Evolutionary conservation across 2,888 invertebrate genomes (phyloP).

Genomic region (Biston stratarius): DNA sequence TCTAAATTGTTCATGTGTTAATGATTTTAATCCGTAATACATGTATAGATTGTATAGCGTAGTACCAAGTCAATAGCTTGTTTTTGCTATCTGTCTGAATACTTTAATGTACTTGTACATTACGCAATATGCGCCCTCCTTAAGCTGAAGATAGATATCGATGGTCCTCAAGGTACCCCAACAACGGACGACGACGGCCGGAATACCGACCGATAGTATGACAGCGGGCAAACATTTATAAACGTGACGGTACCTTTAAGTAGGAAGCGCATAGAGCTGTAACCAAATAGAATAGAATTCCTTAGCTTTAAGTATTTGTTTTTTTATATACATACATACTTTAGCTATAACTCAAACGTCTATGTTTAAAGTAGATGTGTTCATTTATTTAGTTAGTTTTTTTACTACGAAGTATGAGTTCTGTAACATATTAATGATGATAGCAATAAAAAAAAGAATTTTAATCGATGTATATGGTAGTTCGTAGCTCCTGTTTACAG

Average conservation of each 20-base stretch:
- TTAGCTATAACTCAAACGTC: no score
- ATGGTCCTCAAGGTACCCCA: conserved; percentile 22
- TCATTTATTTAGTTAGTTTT: no score
- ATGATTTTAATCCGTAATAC: no score
- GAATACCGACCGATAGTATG: conserved; percentile 33
- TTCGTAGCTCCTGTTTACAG: no score
- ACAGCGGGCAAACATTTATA: conserved; percentile 74
- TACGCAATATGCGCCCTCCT: conserved; percentile 20
- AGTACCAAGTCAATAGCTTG: not conserved
- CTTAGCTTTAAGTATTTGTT: not conserved
- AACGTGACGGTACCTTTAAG: conserved; percentile 67
- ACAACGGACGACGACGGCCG: conserved; percentile 19
- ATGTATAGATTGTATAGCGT: no score
- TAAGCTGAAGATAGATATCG: conserved; percentile 18
- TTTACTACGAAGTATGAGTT: no score
- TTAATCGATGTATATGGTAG: no score
- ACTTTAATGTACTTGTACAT: conserved; percentile 7
- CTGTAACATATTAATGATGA: no score
- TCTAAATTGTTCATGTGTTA: no score
- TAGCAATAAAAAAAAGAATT: no score
- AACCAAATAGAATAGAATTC: not conserved
- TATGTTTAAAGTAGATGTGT: no score
- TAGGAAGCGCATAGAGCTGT: conserved; percentile 21
- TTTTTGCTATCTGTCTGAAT: not conserved
- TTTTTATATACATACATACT: not conserved